phyloP scores from a whole-genome alignment of 2,888 invertebrate species.

The Auanema sp. region DNA sequence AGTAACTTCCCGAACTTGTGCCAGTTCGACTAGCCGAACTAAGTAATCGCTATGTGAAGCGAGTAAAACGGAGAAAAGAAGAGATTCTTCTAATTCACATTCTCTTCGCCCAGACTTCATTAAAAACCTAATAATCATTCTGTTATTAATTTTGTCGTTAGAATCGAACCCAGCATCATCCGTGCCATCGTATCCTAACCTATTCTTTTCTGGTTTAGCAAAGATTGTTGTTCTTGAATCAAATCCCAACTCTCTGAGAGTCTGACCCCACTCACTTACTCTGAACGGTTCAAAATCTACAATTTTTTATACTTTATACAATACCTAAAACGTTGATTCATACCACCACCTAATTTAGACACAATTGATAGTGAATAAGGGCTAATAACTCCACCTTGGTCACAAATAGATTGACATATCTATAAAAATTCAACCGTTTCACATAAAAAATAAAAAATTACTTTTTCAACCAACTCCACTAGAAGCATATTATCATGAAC shows the following conservation, averaged over 20 bases:
- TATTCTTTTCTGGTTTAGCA: constrained; percentile 9
- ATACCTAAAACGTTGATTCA: constrained; percentile 1
- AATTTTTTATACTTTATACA: not conserved
- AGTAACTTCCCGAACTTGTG: constrained; percentile 7
- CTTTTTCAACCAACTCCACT: constrained; percentile 10
- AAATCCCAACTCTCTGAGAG: constrained; percentile 12
- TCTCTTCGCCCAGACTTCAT: not conserved
- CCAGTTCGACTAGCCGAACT: constrained; percentile 4
- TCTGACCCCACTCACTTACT: constrained; percentile 9
- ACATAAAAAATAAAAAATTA: not conserved
- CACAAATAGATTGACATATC: constrained; percentile 5
- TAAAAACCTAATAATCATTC: not conserved
- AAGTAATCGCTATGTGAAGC: constrained; percentile 3
- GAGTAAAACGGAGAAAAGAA: constrained; percentile 7
- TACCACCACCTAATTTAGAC: not conserved
- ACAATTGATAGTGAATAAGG: constrained; percentile 9
- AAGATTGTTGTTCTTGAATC: not conserved
- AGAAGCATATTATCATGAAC: constrained; percentile 17
- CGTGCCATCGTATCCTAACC: not conserved
- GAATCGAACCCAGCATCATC: not conserved
- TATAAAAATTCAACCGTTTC: not conserved
- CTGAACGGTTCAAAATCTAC: constrained; percentile 3
- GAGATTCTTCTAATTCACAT: not conserved
- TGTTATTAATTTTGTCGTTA: too few relatives aligned
- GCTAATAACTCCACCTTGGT: constrained; percentile 9